Percentiles rank a stretch among this genome's conserved stretches.
Evolutionary conservation across 53 echinoderm and acorn worm species (phyloP).

Genomic region (Temnopleurus reevesii): DNA sequence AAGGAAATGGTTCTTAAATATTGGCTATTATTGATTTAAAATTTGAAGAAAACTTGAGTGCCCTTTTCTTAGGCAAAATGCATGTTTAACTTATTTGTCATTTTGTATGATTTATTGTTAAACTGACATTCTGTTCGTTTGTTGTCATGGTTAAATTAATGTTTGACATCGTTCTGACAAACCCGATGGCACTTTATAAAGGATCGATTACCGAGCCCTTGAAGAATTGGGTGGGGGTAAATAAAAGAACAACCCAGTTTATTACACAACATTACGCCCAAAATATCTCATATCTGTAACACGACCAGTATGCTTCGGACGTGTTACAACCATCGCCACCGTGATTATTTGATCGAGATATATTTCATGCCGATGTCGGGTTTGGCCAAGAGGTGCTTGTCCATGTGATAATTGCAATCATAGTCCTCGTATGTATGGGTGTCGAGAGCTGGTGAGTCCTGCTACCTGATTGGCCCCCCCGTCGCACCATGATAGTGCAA

Average conservation of each 20-base stretch:
- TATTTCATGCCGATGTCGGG: not conserved
- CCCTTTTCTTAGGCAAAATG: not conserved
- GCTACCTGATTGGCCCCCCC: not conserved
- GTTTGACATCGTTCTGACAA: not conserved
- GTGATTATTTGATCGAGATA: slow-evolving; percentile 30
- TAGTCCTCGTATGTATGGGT: not conserved
- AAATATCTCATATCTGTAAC: slow-evolving; percentile 5
- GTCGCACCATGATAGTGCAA: not conserved
- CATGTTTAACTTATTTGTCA: not conserved
- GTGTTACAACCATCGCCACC: not conserved
- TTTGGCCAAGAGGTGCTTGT: not conserved
- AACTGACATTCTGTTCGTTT: no score
- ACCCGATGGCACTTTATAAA: not conserved
- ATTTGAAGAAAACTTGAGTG: not conserved
- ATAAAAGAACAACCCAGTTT: no score
- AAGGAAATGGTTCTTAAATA: no score
- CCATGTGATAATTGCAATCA: not conserved
- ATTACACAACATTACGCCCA: not conserved
- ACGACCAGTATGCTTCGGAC: not conserved
- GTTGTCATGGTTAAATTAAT: not conserved
- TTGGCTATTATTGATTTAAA: no score
- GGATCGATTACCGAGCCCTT: not conserved
- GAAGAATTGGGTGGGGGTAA: not conserved
- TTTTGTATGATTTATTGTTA: no score
- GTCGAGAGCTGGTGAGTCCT: not conserved